Base-by-base conservation (phyloP, 2,888 invertebrate species). In the Oxycera nigricornis region DNA sequence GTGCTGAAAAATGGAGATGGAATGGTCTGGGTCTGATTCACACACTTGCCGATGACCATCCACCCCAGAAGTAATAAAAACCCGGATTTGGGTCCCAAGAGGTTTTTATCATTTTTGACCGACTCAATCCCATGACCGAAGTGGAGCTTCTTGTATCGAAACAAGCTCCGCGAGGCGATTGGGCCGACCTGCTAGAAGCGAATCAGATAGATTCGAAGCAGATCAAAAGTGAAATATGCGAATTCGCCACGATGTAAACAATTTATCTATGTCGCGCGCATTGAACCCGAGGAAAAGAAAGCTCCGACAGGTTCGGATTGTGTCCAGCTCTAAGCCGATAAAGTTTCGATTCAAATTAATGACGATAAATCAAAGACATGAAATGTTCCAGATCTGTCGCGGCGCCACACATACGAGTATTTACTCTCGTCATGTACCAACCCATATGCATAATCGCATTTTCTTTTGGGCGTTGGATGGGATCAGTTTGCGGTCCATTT, bases 321-420 rank as follows among this genome's bases (percentile, higher is more conserved):
- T 55, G 55, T 24, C 22, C 24, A 24, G 55, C 22, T 24, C 24
- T 55, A 20, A 55, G 55, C 24, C 55, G 24, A 55, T 55, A 55
- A 20, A 55, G 17, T 9, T 55, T 20, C 24, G 55, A 55, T 24
- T 65, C 20, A 65, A 65, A 65, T 65, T 65, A 65, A 65, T 24
- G 24, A 65, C 41, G 30, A 65, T 65, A 39, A 65, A 65, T 65
- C 65, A 65, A 65, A 65, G 39, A 65, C 11, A 24, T 35, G 65
- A 65, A 65, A 39, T 65, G 65, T 41, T 65, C 65, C 65, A 65
- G 24, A 65, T 65, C n/a, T 65, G 65, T 65, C 59, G 59, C n/a
- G 3, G 39, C 22, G 39, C 24, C 24, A 24, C 62, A 65, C 41
- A 17, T 39, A 22, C 26, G 1, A 14, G 9, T 9, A 4, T 30